phyloP scores from a whole-genome alignment of 2,797 vertebrate species.

The Bradypodion pumilum region DNA sequence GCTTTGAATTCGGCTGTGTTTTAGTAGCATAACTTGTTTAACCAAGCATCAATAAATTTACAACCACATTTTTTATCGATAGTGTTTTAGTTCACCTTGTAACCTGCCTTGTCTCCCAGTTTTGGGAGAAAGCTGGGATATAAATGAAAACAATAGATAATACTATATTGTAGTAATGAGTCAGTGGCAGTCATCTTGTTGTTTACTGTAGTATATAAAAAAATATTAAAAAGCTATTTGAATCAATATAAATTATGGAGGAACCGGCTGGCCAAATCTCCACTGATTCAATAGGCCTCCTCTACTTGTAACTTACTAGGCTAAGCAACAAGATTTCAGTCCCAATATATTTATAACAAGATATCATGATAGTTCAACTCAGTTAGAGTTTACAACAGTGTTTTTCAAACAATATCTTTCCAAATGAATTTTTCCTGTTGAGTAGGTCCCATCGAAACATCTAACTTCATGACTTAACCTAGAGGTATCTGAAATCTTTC shows the following conservation, averaged over 20 bases:
- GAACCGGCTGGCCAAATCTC: too few species aligned
- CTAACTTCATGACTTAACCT: constrained; percentile 8
- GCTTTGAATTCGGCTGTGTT: not conserved
- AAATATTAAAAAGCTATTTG: too few species aligned
- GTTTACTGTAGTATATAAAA: too few species aligned
- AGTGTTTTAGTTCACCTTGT: not conserved
- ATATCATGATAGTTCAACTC: not conserved
- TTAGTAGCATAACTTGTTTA: not conserved
- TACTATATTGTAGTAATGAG: not conserved
- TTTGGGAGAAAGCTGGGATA: not conserved
- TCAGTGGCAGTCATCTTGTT: too few species aligned
- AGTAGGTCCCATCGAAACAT: not conserved
- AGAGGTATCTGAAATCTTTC: too few species aligned
- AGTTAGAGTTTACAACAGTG: fast-evolving
- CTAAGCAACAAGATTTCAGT: too few species aligned
- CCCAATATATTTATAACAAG: not conserved
- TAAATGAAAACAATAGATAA: not conserved
- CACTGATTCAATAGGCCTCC: too few species aligned
- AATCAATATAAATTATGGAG: too few species aligned
- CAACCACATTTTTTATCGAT: not conserved
- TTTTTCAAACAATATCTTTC: constrained; percentile 20
- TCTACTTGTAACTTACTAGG: too few species aligned
- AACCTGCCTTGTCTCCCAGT: not conserved
- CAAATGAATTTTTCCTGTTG: not conserved
- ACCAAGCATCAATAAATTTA: not conserved